A percentile compares a stretch with the other conserved stretches of the same genome.
phyloP scores from a whole-genome alignment of 1,140 invertebrate species.

The Ips typographus region DNA sequence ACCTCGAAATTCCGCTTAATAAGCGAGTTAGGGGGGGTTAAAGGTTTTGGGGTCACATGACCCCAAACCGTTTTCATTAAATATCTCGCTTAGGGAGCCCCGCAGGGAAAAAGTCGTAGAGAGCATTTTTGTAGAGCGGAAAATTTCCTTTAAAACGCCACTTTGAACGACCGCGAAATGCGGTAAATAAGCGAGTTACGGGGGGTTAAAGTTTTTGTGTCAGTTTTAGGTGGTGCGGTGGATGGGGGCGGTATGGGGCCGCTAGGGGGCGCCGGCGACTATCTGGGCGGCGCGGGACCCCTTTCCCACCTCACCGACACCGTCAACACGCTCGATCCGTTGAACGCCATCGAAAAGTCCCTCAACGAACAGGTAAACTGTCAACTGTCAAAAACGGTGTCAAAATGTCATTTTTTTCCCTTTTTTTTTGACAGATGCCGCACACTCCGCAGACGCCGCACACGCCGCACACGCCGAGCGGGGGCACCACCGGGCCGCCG shows the following conservation, averaged over 20 bases:
- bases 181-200: too few relatives aligned
- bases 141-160: not conserved
- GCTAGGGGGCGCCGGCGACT: constrained; percentile 60
- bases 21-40: too few relatives aligned
- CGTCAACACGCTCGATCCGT: constrained; percentile 81
- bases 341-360: constrained; percentile 90
- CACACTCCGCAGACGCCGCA: constrained; percentile 86
- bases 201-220: too few relatives aligned
- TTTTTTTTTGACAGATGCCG: constrained; percentile 64
- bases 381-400: not conserved
- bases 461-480: constrained; percentile 65
- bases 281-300: constrained; percentile 64
- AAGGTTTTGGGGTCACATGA: too few relatives aligned
- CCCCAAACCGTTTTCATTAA: too few relatives aligned
- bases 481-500: constrained; percentile 69
- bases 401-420: not conserved
- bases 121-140: too few relatives aligned
- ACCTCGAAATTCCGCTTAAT: too few relatives aligned
- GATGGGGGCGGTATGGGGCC: constrained; percentile 44
- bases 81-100: too few relatives aligned
- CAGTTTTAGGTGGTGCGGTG: not conserved
- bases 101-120: too few relatives aligned
- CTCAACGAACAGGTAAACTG: constrained; percentile 81
- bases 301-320: constrained; percentile 79
- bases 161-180: not conserved